These are phyloP conservation scores for Sturnus vulgaris DNA, from an alignment of 2,113 vertebrate genomes.

Conservation along the genomic window DNA sequence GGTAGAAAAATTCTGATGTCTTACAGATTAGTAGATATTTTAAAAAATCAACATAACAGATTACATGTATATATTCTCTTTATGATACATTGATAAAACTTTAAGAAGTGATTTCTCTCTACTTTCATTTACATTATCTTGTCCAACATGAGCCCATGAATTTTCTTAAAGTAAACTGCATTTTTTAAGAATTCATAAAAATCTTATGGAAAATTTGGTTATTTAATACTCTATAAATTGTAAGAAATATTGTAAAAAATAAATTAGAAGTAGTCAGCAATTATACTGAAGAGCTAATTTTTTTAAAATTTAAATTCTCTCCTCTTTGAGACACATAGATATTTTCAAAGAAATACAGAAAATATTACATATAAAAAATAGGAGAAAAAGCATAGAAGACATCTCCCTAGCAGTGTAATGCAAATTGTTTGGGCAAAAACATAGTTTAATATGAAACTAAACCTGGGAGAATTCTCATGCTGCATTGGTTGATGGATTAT, in stretches of 20 bases:
- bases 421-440: not conserved
- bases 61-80: not conserved
- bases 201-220: fast-evolving
- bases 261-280: not conserved
- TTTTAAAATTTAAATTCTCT: not conserved
- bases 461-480: not conserved
- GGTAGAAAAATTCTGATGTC: not conserved
- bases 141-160: not conserved
- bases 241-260: not conserved
- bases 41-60: not conserved
- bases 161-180: not conserved
- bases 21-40: not conserved
- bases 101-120: not conserved
- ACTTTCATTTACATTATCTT: not conserved
- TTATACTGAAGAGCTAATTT: not conserved
- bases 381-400: not conserved
- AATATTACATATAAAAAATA: not conserved
- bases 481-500: constrained; percentile 4
- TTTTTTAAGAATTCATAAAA: not conserved
- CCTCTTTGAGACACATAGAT: not conserved
- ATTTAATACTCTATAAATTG: not conserved
- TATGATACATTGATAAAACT: not conserved
- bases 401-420: not conserved
- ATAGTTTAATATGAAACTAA: not conserved
- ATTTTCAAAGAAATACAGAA: not conserved